These are phyloP conservation scores for Cavia aperea DNA, from an alignment of 2,113 vertebrate genomes.

Conservation along the genomic window DNA sequence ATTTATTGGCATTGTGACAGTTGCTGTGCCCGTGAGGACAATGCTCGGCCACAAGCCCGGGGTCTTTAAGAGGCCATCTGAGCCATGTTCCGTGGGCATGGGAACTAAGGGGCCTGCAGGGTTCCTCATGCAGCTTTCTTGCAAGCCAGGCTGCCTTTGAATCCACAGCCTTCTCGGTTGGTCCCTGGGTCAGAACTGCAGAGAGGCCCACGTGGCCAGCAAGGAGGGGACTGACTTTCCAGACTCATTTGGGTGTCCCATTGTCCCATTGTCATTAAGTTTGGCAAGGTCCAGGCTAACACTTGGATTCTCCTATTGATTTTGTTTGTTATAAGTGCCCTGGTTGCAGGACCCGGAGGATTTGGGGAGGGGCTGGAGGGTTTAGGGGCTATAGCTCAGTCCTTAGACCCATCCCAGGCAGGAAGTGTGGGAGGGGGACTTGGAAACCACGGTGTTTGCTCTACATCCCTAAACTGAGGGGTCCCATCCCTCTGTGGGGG, in stretches of 20 bases:
- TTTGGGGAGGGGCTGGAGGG: rapidly evolving
- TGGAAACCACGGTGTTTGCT: background rate
- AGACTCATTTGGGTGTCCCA: rapidly evolving
- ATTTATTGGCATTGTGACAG: background rate
- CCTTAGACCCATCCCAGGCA: rapidly evolving
- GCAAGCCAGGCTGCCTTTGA: background rate
- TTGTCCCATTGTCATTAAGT: no score
- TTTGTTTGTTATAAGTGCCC: no score
- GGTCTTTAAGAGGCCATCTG: rapidly evolving
- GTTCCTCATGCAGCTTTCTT: background rate
- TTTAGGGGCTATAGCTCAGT: background rate
- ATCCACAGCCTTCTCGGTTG: rapidly evolving
- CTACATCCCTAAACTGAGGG: background rate
- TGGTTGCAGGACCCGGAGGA: background rate
- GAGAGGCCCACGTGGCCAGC: background rate
- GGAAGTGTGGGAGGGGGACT: no score
- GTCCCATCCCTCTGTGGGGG: background rate
- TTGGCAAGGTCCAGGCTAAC: background rate
- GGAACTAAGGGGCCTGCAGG: rapidly evolving
- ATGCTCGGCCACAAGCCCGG: rapidly evolving
- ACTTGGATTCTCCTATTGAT: background rate
- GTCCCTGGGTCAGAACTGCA: background rate
- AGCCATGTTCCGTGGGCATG: rapidly evolving
- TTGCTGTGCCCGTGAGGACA: rapidly evolving
- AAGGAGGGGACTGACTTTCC: rapidly evolving